Evolutionary conservation across 2,113 vertebrate genomes (phyloP), one percentile per base, ranked within the genome.

Genomic region (Percina caprodes): DNA sequence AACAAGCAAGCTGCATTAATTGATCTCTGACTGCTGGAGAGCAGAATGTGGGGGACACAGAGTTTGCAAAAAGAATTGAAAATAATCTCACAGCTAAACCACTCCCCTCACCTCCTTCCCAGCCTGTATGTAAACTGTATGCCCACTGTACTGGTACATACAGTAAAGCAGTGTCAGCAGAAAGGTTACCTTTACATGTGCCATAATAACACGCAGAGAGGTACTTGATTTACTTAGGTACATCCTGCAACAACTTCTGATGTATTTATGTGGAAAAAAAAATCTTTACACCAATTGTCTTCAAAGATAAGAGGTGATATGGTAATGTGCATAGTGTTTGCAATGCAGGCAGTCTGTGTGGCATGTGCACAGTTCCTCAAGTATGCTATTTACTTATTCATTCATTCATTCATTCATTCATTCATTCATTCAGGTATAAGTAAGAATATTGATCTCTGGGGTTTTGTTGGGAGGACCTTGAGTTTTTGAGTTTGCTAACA

Each of bases 21-120:
- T 82, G 83, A 89, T 69, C 74, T 72, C 11, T 80, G 61, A 30
- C 71, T 77, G 79, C 69, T 82, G 19, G 54, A 82, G 66, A 76
- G 63, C 59, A 56, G 15, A 78, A 33, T 26, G 45, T 60, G 74
- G 56, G 73, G 14, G 10, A 13, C 24, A 67, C 63, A 80, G 21
- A 82, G 74, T 45, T 74, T 51, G 58, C 76, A 83, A 81, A 84
- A 77, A 61, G 77, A 90, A 91, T 77, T 62, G 63, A 72, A 65
- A 51, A 35, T 79, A 84, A 88, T 76, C 73, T 71, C 65, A 18
- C 13, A 60, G 75, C 60, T 74, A 56, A 83, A 62, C 48, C 24
- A 10, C 68, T 68, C 67, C 35, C 39, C 8, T 24, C 51, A 59
- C 58, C 46, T 42, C 51, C 45, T 30, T 61, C 42, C 21, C 16